A percentile compares a stretch with the other conserved stretches of the same genome.
Conservation (phyloP, 2,113 vertebrate genomes). For the Antidorcas marsupialis region DNA sequence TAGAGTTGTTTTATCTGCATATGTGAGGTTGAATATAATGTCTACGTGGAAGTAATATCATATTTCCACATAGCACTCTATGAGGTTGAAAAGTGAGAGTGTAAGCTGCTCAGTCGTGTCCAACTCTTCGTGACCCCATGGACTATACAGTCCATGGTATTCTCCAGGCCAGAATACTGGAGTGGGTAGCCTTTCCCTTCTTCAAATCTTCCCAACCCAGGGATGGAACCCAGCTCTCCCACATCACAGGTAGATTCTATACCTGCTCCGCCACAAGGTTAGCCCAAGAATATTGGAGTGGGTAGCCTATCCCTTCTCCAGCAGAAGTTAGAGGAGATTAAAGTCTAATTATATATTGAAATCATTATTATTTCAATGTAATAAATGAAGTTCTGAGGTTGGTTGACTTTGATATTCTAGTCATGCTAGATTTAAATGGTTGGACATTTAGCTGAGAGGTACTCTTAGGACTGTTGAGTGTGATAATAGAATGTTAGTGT, state of each 20-base stretch:
- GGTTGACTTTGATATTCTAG: background rate
- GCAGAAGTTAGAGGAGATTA: background rate
- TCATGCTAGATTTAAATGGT: background rate
- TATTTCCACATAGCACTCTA: background rate
- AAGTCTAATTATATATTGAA: background rate
- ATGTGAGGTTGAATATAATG: background rate
- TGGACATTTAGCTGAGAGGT: background rate
- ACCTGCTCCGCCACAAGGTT: background rate
- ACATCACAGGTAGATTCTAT: background rate
- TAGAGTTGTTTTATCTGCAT: background rate
- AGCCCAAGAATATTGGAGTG: background rate
- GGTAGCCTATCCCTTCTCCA: background rate
- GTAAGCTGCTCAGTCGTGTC: fast-evolving
- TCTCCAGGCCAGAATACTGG: background rate
- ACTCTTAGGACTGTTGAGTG: background rate
- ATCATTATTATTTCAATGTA: background rate
- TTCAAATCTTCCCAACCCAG: background rate
- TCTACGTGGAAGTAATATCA: background rate
- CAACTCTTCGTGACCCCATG: background rate
- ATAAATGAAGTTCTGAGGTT: background rate
- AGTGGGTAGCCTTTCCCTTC: background rate
- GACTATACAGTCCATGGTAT: background rate
- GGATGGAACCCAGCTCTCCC: background rate
- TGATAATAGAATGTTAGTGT: background rate
- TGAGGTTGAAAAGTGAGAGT: background rate